phyloP scores from a whole-genome alignment of 2,888 invertebrate genomes.

The Oligia strigilis region DNA sequence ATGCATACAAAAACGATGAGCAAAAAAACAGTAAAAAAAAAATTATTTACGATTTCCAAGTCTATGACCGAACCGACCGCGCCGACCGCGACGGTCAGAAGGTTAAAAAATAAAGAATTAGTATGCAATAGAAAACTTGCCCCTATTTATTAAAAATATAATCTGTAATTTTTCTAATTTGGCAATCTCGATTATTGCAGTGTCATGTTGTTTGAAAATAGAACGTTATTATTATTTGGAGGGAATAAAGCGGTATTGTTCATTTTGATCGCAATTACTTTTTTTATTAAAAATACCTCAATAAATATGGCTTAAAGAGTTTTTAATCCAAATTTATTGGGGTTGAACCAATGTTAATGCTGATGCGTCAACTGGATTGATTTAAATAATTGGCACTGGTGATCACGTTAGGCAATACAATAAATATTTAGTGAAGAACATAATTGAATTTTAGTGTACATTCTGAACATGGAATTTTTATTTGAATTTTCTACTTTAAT shows the following conservation, averaged over 20 bases:
- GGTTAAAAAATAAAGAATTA: slow-evolving; percentile 54
- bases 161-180: slow-evolving; percentile 39
- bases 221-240: slow-evolving; percentile 34
- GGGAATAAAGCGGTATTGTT: slow-evolving; percentile 5
- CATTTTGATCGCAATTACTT: slow-evolving; percentile 8
- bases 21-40: slow-evolving; percentile 37
- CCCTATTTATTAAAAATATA: slow-evolving; percentile 27
- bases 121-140: slow-evolving; percentile 12
- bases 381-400: slow-evolving; percentile 54
- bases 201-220: slow-evolving; percentile 41
- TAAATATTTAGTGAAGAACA: slow-evolving; percentile 45
- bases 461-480: slow-evolving; percentile 47
- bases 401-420: slow-evolving; percentile 43
- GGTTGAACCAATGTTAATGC: slow-evolving; percentile 55
- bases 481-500: slow-evolving; percentile 34
- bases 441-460: slow-evolving; percentile 34
- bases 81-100: slow-evolving; percentile 32
- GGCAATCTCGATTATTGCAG: slow-evolving; percentile 32
- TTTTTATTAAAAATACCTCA: slow-evolving; percentile 6
- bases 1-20: slow-evolving; percentile 50
- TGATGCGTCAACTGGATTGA: slow-evolving; percentile 40
- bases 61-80: slow-evolving; percentile 55
- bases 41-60: slow-evolving; percentile 50
- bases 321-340: slow-evolving; percentile 38
- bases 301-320: background rate